Base-by-base conservation (phyloP, 2,113 vertebrate genomes). In the Notarius lentiginosus region DNA sequence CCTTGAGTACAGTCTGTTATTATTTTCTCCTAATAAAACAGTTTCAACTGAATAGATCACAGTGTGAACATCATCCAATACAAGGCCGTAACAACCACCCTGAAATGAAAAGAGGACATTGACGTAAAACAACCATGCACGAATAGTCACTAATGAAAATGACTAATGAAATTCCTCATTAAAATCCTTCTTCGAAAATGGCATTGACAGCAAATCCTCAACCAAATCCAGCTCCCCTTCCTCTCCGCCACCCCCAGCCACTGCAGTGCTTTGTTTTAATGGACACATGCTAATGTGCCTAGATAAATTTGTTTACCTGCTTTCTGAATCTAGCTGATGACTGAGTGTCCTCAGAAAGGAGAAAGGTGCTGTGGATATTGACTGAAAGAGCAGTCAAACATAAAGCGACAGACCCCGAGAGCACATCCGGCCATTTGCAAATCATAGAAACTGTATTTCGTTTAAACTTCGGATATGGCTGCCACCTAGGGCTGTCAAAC, bases 121-220 rank as follows among this genome's bases (percentile, higher is more conserved):
- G 79, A 81, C 56, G 79, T 81, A 81, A 81, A 81, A 81, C 79
- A 81, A 61, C 79, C 79, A 81, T 34, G 79, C 79, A 81, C 79
- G 79, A 81, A 81, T 81, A 81, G 79, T 81, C 79, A 61, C 79
- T 81, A 81, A 61, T 81, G 79, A 81, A 81, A 81, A 81, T 61
- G 56, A 61, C 56, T 81, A 81, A 81, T 81, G 79, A 81, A 81
- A 81, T 41, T 61, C 79, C 79, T 81, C 79, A 81, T 81, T 81
- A 81, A 81, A 81, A 81, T 24, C 56, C 30, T 30, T 81, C 79
- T 55, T 81, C 30, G 30, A 81, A 81, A 81, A 81, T 20, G n/a
- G 9, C 58, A 41, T 81, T 58, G 17, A 61, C 79, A 81, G 79
- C 56, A 81, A 81, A 81, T 61, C 79, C 56, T 22, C 79, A 81